A percentile compares a stretch with the other conserved stretches of the same genome.
Conservation (phyloP, 2,113 vertebrate genomes). For the Climacteris rufus region DNA sequence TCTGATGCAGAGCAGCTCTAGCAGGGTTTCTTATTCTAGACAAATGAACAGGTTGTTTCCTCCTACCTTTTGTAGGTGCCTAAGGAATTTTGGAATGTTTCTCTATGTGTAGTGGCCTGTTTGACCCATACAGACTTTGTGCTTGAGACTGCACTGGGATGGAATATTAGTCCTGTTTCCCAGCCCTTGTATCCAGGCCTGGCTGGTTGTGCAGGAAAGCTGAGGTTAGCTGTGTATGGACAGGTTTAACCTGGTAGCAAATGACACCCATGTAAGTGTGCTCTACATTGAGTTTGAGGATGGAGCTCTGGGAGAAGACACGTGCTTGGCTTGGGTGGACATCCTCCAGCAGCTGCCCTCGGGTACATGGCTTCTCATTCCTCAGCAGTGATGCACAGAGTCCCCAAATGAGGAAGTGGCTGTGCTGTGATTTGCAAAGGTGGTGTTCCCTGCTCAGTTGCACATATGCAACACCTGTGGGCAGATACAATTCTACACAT, state of each 20-base stretch:
- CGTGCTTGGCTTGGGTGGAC: neutral
- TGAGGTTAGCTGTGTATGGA: neutral
- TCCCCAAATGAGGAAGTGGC: neutral
- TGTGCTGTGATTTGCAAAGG: neutral
- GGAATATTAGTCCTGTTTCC: neutral
- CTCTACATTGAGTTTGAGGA: neutral
- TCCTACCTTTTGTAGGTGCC: neutral
- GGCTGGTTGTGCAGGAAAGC: neutral
- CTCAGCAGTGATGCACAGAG: neutral
- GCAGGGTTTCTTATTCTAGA: neutral
- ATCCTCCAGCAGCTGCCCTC: neutral
- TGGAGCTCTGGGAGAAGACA: neutral
- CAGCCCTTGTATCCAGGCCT: neutral
- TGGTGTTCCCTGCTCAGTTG: neutral
- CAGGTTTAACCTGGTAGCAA: neutral
- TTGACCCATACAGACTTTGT: neutral
- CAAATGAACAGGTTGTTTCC: neutral
- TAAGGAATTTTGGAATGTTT: neutral
- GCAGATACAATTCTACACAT: neutral
- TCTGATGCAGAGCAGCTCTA: neutral
- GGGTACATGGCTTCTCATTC: neutral
- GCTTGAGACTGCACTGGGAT: neutral
- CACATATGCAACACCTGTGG: accelerated
- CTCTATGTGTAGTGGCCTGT: neutral
- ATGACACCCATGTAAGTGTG: no score